Conservation (phyloP, 37 sponge, comb jelly and placozoan genomes). For the Eunapius fragilis region DNA sequence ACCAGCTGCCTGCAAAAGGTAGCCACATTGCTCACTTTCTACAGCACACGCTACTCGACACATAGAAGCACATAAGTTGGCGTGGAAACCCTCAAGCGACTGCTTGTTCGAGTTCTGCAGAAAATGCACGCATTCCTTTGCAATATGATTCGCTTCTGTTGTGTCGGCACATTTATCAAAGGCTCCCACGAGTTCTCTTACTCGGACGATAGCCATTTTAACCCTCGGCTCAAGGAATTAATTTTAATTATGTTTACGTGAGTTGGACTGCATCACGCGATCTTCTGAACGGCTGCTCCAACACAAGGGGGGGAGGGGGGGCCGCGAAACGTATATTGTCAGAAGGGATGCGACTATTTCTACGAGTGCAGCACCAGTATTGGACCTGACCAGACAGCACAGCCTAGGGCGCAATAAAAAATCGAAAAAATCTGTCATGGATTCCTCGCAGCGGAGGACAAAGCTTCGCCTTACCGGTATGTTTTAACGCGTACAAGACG, state of each 20-base stretch:
- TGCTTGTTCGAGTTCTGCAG: background rate
- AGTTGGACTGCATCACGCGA: background rate
- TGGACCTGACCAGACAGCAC: background rate
- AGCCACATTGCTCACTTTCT: background rate
- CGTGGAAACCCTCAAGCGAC: background rate
- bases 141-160: background rate
- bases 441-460: constrained; percentile 45
- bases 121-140: background rate
- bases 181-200: background rate
- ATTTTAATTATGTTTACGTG: background rate
- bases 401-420: background rate
- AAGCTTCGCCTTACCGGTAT: constrained; percentile 75
- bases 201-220: background rate
- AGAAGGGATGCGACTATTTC: constrained; percentile 1
- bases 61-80: background rate
- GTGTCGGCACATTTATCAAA: background rate
- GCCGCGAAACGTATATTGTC: background rate
- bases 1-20: background rate
- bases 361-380: background rate
- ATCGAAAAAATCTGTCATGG: background rate
- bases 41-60: background rate
- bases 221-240: background rate
- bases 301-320: background rate
- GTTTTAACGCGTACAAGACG: background rate
- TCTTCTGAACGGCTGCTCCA: background rate